These are phyloP conservation scores for Cerastoderma edule DNA, from an alignment of 2,888 invertebrate species.

Conservation along the genomic window DNA sequence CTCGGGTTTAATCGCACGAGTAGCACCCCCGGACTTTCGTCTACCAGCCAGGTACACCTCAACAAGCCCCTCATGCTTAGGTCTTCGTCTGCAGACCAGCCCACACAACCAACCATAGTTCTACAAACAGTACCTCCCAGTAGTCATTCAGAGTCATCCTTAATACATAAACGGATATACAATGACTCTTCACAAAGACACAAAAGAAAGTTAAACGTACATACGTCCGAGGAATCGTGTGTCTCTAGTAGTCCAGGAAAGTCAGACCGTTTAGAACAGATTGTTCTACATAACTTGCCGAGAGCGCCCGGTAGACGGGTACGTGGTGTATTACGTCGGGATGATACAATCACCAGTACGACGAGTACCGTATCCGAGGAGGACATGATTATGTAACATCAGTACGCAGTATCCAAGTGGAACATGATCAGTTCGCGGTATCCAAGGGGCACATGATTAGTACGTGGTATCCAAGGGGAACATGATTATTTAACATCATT, in stretches of 20 bases:
- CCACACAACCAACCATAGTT: constrained; percentile 72
- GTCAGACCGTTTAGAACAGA: constrained; percentile 70
- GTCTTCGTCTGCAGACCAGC: constrained; percentile 64
- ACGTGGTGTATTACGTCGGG: constrained; percentile 46
- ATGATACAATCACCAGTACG: constrained; percentile 56
- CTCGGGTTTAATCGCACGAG: constrained; percentile 27
- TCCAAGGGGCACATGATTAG: no score
- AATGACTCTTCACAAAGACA: constrained; percentile 67
- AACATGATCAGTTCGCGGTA: no score
- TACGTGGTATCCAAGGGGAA: no score
- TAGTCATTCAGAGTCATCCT: constrained; percentile 62
- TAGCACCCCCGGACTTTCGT: constrained; percentile 41
- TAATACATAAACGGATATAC: constrained; percentile 56
- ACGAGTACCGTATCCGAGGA: constrained; percentile 48
- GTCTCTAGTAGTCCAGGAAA: constrained; percentile 69
- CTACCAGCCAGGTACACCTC: constrained; percentile 20
- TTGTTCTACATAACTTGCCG: constrained; percentile 71
- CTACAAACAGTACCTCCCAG: constrained; percentile 68
- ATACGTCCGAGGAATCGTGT: constrained; percentile 72
- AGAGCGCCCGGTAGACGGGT: constrained; percentile 62
- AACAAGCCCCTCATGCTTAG: constrained; percentile 56
- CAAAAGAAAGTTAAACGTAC: constrained; percentile 67
- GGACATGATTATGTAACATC: constrained; percentile 17
- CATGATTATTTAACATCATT: no score
- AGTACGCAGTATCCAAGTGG: no score